These are phyloP conservation scores for Microplitis demolitor DNA, from an alignment of 1,140 invertebrate genomes.

Conservation along the genomic window DNA sequence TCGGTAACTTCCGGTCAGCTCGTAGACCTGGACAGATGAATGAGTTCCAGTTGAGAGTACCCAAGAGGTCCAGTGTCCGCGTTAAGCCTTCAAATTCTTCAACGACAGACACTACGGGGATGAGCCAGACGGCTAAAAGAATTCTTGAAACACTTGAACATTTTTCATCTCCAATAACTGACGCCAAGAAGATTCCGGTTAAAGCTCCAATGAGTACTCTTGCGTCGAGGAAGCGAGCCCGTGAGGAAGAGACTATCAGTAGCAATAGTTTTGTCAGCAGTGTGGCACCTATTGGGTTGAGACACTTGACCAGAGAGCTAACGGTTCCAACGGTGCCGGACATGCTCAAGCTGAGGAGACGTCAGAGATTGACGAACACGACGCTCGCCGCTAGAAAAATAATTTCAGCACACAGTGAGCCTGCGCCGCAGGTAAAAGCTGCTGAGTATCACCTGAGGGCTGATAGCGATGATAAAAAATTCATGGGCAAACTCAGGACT, in stretches of 20 bases:
- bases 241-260: slow-evolving; percentile 37
- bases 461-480: slow-evolving; percentile 40
- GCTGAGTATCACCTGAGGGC: slow-evolving; percentile 51
- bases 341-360: slow-evolving; percentile 66
- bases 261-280: slow-evolving; percentile 39
- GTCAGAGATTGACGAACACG: slow-evolving; percentile 64
- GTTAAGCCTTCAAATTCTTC: slow-evolving; percentile 59
- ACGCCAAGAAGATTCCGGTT: slow-evolving; percentile 73
- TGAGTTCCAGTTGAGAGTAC: slow-evolving; percentile 51
- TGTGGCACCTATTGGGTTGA: slow-evolving; percentile 44
- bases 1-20: slow-evolving; percentile 66
- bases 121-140: slow-evolving; percentile 69
- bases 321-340: slow-evolving; percentile 66
- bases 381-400: slow-evolving; percentile 69
- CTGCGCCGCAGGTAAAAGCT: slow-evolving; percentile 19
- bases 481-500: slow-evolving; percentile 36
- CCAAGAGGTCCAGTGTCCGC: slow-evolving; percentile 54
- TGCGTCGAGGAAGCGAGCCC: slow-evolving; percentile 2
- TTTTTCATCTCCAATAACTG: slow-evolving; percentile 74
- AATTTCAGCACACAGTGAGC: slow-evolving; percentile 55
- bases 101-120: slow-evolving; percentile 44
- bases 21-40: slow-evolving; percentile 47
- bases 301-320: slow-evolving; percentile 60
- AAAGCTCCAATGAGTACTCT: slow-evolving; percentile 32
- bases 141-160: slow-evolving; percentile 75